Percentiles rank a stretch among this genome's conserved stretches.
These are phyloP conservation scores for Diaperis boleti DNA, from an alignment of 2,888 invertebrate species.

Conservation along the genomic window DNA sequence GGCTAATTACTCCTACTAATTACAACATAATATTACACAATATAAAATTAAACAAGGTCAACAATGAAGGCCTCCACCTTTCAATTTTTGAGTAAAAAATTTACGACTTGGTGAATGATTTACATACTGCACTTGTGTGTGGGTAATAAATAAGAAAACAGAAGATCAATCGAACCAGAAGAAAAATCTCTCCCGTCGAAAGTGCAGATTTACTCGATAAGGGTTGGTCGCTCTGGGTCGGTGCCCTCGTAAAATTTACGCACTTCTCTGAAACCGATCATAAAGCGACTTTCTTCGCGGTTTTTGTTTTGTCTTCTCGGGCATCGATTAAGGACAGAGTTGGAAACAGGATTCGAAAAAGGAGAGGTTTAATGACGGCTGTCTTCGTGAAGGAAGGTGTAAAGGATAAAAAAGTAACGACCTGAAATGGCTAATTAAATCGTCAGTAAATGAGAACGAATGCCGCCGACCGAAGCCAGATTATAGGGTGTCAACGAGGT, in stretches of 20 bases:
- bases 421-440: slow-evolving; percentile 7
- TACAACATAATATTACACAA: too few relatives aligned
- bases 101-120: too few relatives aligned
- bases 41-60: too few relatives aligned
- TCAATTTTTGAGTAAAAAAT: too few relatives aligned
- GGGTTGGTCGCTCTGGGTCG: slow-evolving; percentile 11
- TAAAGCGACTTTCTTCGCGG: slow-evolving; percentile 22
- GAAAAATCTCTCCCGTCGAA: too few relatives aligned
- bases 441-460: slow-evolving; percentile 1
- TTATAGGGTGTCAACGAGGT: neutral
- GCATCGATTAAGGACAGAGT: slow-evolving; percentile 18
- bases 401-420: slow-evolving; percentile 8
- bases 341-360: slow-evolving; percentile 23
- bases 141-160: too few relatives aligned
- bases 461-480: neutral
- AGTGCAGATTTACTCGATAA: neutral
- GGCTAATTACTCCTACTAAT: too few relatives aligned
- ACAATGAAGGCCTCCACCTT: too few relatives aligned
- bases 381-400: slow-evolving; percentile 9
- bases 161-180: too few relatives aligned
- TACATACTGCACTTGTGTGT: too few relatives aligned
- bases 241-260: slow-evolving; percentile 15
- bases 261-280: slow-evolving; percentile 13
- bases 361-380: slow-evolving; percentile 1
- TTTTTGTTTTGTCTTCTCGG: slow-evolving; percentile 10